Conservation (phyloP, 92 coral and sea anemone species). For the Blastomussa wellsi region DNA sequence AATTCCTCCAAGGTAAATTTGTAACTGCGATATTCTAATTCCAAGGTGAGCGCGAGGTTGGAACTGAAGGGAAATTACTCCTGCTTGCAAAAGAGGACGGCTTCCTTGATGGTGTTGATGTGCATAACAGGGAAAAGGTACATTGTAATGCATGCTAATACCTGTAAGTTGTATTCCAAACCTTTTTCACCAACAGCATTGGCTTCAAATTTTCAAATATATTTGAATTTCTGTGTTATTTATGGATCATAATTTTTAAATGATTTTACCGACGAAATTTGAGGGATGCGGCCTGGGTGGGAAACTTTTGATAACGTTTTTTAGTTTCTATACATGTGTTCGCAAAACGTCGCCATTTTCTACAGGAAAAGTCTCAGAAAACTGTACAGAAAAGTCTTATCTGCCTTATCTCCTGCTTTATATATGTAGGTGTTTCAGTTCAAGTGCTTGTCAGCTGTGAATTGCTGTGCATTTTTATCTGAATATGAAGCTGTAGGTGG, state of each 20-base stretch:
- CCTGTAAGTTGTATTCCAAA: not conserved
- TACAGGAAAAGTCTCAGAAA: too few relatives aligned
- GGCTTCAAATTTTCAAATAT: too few relatives aligned
- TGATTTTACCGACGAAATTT: too few relatives aligned
- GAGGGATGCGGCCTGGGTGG: too few relatives aligned
- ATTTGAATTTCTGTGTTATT: too few relatives aligned
- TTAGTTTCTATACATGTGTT: too few relatives aligned
- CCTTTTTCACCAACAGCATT: too few relatives aligned
- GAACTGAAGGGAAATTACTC: constrained; percentile 81
- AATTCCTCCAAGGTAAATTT: not conserved
- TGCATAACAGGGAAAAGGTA: constrained; percentile 75
- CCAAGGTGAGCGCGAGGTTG: constrained; percentile 88
- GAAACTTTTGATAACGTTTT: too few relatives aligned
- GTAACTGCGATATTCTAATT: not conserved
- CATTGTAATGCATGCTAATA: too few relatives aligned
- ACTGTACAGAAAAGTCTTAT: not conserved
- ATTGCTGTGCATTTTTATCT: constrained; percentile 82
- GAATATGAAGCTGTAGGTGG: constrained; percentile 78
- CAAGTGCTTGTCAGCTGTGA: constrained; percentile 73
- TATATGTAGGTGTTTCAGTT: constrained; percentile 78
- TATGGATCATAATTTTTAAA: too few relatives aligned
- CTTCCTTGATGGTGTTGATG: constrained; percentile 79
- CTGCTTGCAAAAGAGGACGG: constrained; percentile 87
- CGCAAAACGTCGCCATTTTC: not conserved
- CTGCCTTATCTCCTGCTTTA: not conserved